Percentiles rank a stretch among this genome's conserved stretches.
Evolutionary conservation across 2,888 invertebrate genomes (phyloP).

Genomic region (Luffia ferchaultella): DNA sequence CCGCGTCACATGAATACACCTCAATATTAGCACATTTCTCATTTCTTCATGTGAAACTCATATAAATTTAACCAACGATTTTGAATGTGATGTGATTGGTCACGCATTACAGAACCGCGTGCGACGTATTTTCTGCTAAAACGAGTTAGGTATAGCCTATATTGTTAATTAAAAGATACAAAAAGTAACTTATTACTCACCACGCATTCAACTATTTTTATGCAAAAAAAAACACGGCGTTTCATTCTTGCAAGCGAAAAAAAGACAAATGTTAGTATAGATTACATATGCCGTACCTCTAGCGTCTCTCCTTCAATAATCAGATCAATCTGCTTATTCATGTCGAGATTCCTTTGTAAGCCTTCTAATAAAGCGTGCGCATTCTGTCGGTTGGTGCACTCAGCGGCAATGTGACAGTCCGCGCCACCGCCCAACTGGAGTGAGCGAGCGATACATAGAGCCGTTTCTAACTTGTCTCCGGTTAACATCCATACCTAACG

Average conservation of each 20-base stretch:
- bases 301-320: conserved; percentile 56
- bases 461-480: conserved; percentile 96
- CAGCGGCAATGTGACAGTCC: conserved; percentile 28
- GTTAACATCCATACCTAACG: conserved; percentile 90
- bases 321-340: conserved; percentile 29
- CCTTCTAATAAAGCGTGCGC: conserved; percentile 34
- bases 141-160: background rate
- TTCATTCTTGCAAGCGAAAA: too few relatives aligned
- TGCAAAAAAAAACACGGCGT: too few relatives aligned
- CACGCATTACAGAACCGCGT: too few relatives aligned
- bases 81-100: too few relatives aligned
- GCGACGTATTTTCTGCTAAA: too few relatives aligned
- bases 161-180: background rate
- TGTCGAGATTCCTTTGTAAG: conserved; percentile 16
- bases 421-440: conserved; percentile 73
- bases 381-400: conserved; percentile 29
- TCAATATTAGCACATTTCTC: too few relatives aligned
- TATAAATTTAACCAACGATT: too few relatives aligned
- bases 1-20: too few relatives aligned
- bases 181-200: background rate
- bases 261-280: too few relatives aligned
- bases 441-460: conserved; percentile 98
- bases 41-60: too few relatives aligned
- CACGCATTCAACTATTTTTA: too few relatives aligned
- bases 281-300: conserved; percentile 26